phyloP scores from a whole-genome alignment of 2,113 vertebrate genomes.

The Lucifuga dentata region DNA sequence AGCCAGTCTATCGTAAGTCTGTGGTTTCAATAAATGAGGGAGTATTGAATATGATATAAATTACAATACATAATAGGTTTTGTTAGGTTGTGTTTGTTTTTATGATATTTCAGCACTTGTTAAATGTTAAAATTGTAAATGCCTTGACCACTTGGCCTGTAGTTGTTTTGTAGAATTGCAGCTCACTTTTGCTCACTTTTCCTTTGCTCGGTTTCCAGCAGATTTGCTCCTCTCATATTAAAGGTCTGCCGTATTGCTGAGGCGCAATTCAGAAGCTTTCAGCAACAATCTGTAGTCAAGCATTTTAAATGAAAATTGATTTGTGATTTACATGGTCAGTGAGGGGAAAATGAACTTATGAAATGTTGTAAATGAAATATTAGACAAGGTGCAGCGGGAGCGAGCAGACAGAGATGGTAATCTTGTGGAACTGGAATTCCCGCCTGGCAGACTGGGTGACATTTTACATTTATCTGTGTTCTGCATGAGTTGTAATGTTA shows the following conservation, averaged over 20 bases:
- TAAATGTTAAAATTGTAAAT: conserved; percentile 59
- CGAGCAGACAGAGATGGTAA: conserved; percentile 95
- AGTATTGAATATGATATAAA: conserved; percentile 25
- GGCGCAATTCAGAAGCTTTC: conserved; percentile 89
- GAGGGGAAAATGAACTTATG: conserved; percentile 98
- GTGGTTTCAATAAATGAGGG: conserved; percentile 32
- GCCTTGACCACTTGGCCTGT: conserved; percentile 66
- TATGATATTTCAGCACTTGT: conserved; percentile 61
- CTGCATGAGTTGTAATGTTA: conserved; percentile 99
- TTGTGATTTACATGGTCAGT: conserved; percentile 99
- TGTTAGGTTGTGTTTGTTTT: conserved; percentile 47
- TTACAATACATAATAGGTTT: conserved; percentile 27
- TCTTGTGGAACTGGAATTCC: conserved; percentile 97
- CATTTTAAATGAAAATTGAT: conserved; percentile 99
- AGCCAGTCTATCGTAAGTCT: conserved; percentile 19
- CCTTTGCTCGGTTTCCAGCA: conserved; percentile 64
- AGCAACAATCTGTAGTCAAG: conserved; percentile 95
- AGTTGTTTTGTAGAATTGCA: conserved; percentile 74
- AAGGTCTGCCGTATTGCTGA: conserved; percentile 87
- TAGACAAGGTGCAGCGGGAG: conserved; percentile 89
- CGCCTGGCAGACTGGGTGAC: conserved; percentile 97
- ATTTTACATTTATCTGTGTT: conserved; percentile 99
- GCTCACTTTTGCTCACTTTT: conserved; percentile 54
- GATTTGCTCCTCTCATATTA: conserved; percentile 83
- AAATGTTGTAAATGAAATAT: conserved; percentile 99